Base-by-base conservation (phyloP, 2,113 vertebrate genomes). In the Saimiri boliviensis region DNA sequence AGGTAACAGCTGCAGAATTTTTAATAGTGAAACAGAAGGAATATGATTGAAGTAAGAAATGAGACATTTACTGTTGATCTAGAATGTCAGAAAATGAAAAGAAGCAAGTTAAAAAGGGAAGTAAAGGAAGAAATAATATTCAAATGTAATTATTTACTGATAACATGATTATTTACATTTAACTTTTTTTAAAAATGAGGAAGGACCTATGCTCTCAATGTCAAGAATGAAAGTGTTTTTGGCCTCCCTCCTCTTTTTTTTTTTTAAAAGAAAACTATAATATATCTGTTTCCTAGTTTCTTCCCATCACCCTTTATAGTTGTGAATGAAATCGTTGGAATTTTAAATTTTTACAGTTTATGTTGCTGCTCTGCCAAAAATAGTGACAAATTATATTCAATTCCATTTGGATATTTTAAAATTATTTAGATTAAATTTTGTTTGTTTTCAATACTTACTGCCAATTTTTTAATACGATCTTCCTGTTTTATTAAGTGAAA, bases 191-290 rank as follows among this genome's bases (percentile, higher is more conserved):
- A 58, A 76, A 82, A 90, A 17, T 71, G 16, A 94, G 63, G 66
- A 86, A 40, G 40, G 70, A 86, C 9, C 27, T 54, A 32, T 80
- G 58, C 23, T 92, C 81, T 86, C n/a, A n/a, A 4, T 32, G 30
- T 89, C 42, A 76, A 94, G 73, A 86, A 76, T 80, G 45, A 97
- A 88, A 77, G 2, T 90, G 40, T 87, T 87, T 93, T 71, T 71
- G 5, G 74, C 7, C 6, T 8, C 9, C 13, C 60, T 32, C 60
- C 30, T 58, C 32, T 79, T 71, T 90, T 96, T 79, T 71, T 90
- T 96, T 92, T 96, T 32, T 86, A 47, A 80, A 92, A 45, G 32
- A 77, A n/a, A 87, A 76, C 58, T 52, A 96, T 35, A 89, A 58
- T 82, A 35, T 94, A 45, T 86, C 21, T 89, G 56, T 47, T 76